phyloP scores from a whole-genome alignment of 2,797 vertebrate genomes.

The Ceyx erithaca region DNA sequence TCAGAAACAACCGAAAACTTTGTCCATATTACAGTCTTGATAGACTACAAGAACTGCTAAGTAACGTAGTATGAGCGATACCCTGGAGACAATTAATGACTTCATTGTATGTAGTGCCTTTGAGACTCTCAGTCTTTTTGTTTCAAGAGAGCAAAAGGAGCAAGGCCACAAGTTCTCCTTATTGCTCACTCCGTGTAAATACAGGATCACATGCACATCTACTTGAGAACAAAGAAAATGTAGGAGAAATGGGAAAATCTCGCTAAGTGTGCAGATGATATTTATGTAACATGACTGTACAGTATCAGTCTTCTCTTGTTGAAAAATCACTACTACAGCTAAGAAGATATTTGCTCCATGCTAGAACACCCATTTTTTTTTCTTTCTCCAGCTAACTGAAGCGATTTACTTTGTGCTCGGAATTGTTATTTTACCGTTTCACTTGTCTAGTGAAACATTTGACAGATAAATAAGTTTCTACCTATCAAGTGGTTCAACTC shows the following conservation, averaged over 20 bases:
- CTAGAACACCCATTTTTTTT: not conserved
- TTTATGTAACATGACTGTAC: not conserved
- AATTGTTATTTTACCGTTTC: not conserved
- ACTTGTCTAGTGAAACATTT: not conserved
- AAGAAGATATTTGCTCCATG: not conserved
- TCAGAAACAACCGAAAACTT: not conserved
- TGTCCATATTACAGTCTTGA: not conserved
- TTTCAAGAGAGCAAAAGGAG: not conserved
- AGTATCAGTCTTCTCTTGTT: not conserved
- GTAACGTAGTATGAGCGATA: not conserved
- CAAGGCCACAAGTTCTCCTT: not conserved
- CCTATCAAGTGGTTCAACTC: not conserved
- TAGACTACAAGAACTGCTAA: not conserved
- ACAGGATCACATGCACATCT: fast-evolving
- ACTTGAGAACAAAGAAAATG: not conserved
- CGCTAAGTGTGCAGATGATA: not conserved
- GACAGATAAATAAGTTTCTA: not conserved
- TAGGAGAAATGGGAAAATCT: not conserved
- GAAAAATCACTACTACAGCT: not conserved
- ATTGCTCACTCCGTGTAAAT: too few species aligned
- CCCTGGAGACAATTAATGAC: not conserved
- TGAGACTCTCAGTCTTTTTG: not conserved
- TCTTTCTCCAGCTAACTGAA: not conserved
- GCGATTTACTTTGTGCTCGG: not conserved
- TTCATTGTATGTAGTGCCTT: not conserved